Evolutionary conservation across 2,888 invertebrate species (phyloP).

Genomic region (Idaea straminata): DNA sequence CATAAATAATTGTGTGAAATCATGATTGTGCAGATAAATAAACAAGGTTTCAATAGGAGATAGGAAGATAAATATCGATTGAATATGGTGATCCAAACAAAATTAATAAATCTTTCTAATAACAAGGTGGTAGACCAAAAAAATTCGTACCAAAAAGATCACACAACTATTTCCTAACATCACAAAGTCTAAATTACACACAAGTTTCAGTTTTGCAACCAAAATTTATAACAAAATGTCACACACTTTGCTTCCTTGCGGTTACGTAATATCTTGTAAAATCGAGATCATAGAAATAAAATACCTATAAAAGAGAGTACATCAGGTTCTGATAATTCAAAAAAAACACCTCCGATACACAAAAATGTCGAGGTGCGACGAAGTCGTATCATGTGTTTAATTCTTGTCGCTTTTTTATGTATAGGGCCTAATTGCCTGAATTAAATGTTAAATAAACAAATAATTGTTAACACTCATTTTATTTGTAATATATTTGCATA

Average conservation of each 20-base stretch:
- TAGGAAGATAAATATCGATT: not conserved
- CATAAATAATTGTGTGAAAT: conserved; percentile 31
- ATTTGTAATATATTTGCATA: too few species aligned
- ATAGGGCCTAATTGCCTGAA: too few species aligned
- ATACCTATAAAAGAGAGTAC: not conserved
- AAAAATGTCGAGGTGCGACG: too few species aligned
- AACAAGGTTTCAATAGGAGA: not conserved
- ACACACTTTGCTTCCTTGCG: not conserved
- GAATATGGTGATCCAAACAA: not conserved
- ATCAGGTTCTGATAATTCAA: too few species aligned
- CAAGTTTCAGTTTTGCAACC: not conserved
- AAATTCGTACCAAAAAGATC: not conserved
- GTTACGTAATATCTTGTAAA: not conserved
- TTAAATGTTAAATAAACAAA: too few species aligned
- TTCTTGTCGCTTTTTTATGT: too few species aligned
- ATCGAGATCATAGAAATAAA: not conserved
- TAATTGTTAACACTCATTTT: too few species aligned
- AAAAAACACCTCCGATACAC: too few species aligned
- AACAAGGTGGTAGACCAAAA: not conserved
- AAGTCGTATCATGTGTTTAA: too few species aligned
- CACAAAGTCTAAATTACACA: not conserved
- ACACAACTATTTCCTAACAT: not conserved
- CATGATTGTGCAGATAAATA: not conserved
- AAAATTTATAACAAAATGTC: conserved; percentile 1
- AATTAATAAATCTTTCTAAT: too few species aligned